Evolutionary conservation across 2,888 invertebrate genomes (phyloP).

Genomic region (Piscicola geometra): DNA sequence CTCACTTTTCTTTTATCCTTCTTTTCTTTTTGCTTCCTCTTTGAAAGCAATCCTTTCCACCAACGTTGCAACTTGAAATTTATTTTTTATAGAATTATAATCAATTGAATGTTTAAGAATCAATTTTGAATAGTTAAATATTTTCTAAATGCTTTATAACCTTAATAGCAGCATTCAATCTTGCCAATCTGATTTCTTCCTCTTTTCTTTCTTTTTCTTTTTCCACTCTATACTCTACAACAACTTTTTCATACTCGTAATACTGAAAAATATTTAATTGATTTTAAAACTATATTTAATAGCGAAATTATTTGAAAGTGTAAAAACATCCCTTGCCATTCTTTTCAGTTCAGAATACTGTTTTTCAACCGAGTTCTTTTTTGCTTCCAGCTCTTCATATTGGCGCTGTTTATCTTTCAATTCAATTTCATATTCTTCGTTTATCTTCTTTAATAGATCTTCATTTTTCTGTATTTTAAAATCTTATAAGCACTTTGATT

Average conservation of each 20-base stretch:
- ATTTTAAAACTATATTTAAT: too few relatives aligned
- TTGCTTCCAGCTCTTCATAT: neutral
- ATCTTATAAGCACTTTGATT: too few relatives aligned
- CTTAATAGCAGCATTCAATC: constrained; percentile 1
- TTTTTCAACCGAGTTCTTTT: neutral
- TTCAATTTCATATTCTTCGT: neutral
- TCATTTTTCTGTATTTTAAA: neutral
- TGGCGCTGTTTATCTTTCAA: neutral
- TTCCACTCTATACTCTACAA: constrained; percentile 55
- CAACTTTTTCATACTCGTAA: constrained; percentile 56
- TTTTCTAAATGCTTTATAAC: neutral
- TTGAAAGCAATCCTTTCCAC: neutral
- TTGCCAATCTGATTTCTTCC: constrained; percentile 44
- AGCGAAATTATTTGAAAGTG: too few relatives aligned
- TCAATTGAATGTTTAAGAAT: too few relatives aligned
- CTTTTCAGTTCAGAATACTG: neutral
- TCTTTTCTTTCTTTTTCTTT: constrained; percentile 55
- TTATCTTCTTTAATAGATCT: neutral
- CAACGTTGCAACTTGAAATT: neutral
- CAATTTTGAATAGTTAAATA: too few relatives aligned
- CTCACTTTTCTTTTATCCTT: neutral
- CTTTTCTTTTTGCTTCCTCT: constrained; percentile 8
- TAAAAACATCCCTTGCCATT: neutral
- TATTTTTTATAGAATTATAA: neutral
- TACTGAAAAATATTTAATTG: constrained; percentile 53